Conservation (phyloP, 2,888 invertebrate species). For the Synanthedon myopaeformis region DNA sequence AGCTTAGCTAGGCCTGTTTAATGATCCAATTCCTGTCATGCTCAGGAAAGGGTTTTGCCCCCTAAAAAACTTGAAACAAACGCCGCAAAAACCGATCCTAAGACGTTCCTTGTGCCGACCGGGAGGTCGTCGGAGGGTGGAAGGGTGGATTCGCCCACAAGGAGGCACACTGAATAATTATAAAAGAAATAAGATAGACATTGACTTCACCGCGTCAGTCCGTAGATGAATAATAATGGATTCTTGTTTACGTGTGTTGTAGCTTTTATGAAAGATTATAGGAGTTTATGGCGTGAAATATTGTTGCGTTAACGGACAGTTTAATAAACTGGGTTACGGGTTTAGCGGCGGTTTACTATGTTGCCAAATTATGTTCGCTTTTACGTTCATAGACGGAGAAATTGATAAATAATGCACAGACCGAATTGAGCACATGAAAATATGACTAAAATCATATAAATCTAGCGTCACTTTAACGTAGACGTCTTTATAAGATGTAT, state of each 20-base stretch:
- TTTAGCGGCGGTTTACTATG: conserved; percentile 7
- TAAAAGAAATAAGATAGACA: conserved; percentile 71
- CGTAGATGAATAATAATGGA: conserved; percentile 66
- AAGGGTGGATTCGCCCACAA: conserved; percentile 24
- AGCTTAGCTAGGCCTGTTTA: conserved; percentile 65
- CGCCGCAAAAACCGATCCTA: conserved; percentile 63
- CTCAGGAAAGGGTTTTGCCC: conserved; percentile 69
- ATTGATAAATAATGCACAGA: too few species aligned
- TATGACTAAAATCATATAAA: too few species aligned
- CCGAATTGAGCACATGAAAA: too few species aligned
- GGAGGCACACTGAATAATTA: conserved; percentile 65
- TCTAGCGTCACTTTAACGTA: too few species aligned
- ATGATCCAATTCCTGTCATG: conserved; percentile 71
- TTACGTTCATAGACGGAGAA: too few species aligned
- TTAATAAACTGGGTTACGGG: conserved; percentile 28
- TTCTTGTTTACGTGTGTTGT: conserved; percentile 60
- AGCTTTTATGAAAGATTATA: conserved; percentile 39
- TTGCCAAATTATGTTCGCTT: not conserved
- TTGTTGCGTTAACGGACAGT: conserved; percentile 36
- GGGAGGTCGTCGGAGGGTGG: conserved; percentile 2
- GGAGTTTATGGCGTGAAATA: conserved; percentile 40
- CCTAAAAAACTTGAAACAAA: conserved; percentile 71
- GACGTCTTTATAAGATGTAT: not conserved
- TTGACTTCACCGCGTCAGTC: conserved; percentile 63
- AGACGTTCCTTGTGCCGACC: conserved; percentile 58